Evolutionary conservation across 2,797 vertebrate genomes (phyloP).

Genomic region (Phrynocephalus vlangalii): DNA sequence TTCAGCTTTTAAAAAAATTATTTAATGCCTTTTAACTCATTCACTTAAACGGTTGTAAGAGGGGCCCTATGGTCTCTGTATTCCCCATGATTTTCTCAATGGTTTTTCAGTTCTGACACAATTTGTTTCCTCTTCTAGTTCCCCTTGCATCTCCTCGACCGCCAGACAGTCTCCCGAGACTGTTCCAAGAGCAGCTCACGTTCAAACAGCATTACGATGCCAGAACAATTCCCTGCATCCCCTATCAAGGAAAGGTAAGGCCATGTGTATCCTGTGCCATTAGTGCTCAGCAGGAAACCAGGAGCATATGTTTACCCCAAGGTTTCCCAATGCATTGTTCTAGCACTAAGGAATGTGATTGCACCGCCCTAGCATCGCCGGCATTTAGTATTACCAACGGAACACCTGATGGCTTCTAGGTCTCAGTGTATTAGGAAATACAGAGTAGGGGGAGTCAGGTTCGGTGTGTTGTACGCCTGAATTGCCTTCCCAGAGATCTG

Average conservation of each 20-base stretch:
- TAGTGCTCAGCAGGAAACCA: slow-evolving; percentile 59
- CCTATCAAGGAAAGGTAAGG: slow-evolving; percentile 74
- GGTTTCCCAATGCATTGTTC: slow-evolving; percentile 51
- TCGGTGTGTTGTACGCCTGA: neutral
- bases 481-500: neutral
- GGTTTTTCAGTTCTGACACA: no score
- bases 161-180: slow-evolving; percentile 53
- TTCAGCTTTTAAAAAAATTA: no score
- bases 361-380: slow-evolving; percentile 12
- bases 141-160: slow-evolving; percentile 54
- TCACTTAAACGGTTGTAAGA: no score
- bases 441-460: neutral
- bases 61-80: no score
- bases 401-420: fast-evolving
- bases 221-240: slow-evolving; percentile 67
- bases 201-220: slow-evolving; percentile 58
- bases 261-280: slow-evolving; percentile 62
- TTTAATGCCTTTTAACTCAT: no score
- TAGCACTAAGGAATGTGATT: slow-evolving; percentile 33
- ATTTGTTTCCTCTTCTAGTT: slow-evolving; percentile 52
- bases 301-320: slow-evolving; percentile 53
- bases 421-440: neutral
- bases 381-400: slow-evolving; percentile 16
- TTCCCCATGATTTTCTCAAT: no score
- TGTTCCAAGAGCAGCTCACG: slow-evolving; percentile 66